Percentiles rank a stretch among this genome's conserved stretches.
Conservation (phyloP, 2,113 vertebrate genomes). For the Coryphaenoides rupestris region DNA sequence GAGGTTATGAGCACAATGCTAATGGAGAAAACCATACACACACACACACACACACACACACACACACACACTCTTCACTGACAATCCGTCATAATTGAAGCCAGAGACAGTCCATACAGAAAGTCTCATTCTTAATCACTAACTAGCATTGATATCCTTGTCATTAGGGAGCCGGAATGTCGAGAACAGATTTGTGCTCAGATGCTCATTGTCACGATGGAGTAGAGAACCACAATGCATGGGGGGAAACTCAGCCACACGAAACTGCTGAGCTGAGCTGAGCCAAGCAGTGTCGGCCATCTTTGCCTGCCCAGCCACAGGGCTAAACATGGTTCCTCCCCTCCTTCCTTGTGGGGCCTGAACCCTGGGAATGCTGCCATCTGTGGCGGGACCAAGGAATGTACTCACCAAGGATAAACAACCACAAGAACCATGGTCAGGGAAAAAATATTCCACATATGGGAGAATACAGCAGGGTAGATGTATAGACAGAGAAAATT, state of each 20-base stretch:
- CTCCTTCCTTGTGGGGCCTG: constrained; percentile 53
- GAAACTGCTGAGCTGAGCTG: constrained; percentile 20
- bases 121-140: constrained; percentile 7
- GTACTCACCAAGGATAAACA: constrained; percentile 40
- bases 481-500: not conserved
- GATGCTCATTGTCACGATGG: constrained; percentile 64
- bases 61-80: constrained; percentile 4
- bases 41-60: constrained; percentile 3
- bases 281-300: constrained; percentile 53
- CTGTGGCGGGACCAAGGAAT: constrained; percentile 55
- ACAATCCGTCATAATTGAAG: constrained; percentile 23
- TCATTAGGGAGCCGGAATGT: constrained; percentile 50
- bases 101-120: constrained; percentile 12
- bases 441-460: too few relatives aligned
- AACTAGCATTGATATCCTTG: constrained; percentile 41
- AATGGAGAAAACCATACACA: constrained; percentile 13
- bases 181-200: constrained; percentile 61
- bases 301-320: constrained; percentile 65
- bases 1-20: constrained; percentile 5
- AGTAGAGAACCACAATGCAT: constrained; percentile 65
- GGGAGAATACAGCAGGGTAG: constrained; percentile 4
- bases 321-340: constrained; percentile 53
- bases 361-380: constrained; percentile 64
- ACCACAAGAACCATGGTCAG: not conserved
- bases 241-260: constrained; percentile 58